Base-by-base conservation (phyloP, 2,888 invertebrate genomes). In the Netelia melanura region DNA sequence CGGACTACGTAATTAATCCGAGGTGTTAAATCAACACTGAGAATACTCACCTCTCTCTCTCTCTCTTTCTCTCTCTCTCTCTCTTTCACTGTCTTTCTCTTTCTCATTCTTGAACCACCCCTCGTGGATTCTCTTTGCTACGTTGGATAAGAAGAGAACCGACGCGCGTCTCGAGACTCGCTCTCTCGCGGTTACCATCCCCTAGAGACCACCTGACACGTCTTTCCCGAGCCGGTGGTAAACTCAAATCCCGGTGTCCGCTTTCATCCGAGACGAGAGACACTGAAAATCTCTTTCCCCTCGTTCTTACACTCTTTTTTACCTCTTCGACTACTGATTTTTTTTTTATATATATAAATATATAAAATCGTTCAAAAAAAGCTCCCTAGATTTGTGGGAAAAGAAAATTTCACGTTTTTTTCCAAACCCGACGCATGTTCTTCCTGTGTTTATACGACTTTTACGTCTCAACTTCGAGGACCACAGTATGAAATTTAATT, bases 21-120 rank as follows among this genome's bases (percentile, higher is more conserved):
- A 91, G 90, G 90, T 91, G 92, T 92, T 92, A 91, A 92, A 91
- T 92, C 91, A 91, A 91, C 91, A 86, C 90, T 87, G 89, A 90
- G 90, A 90, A 92, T 91, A 87, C 89, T 86, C 86, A 81, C 85
- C 84, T 87, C 76, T 65, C 76, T 76, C 21, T 48, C 77, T 80
- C 62, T 64, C 65, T 23, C 56, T 58, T 70, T 56, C 58, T 61
- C 56, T 64, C 38, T 64, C 74, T 68, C 21, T 21, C 62, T 14
- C 14, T 48, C 62, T 14, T 3, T 48, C 11, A 84, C 81, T 38
- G 30, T 43, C 65, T 72, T 48, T 48, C 48, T 86, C 79, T 38
- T 58, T 43, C 72, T 72, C 65, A 64, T 80, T 54, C 70, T 14
- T 30, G 11, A 30, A 11, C 10, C 17, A 56, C 43, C 43, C 56